Conservation (phyloP, 2,888 invertebrate genomes). For the Iselma pallidipennis region DNA sequence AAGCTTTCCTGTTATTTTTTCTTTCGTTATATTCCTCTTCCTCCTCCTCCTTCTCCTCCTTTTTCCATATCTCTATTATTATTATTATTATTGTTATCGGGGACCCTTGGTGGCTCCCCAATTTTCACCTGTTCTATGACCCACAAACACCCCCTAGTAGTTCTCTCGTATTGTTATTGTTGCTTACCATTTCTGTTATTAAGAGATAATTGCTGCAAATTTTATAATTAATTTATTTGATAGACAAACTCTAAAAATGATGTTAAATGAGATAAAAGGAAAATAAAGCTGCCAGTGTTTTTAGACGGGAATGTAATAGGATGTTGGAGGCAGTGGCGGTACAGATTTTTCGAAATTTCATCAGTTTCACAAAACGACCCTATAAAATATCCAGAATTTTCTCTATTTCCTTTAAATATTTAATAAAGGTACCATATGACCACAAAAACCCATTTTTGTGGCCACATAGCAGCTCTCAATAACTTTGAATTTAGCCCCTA, state of each 20-base stretch:
- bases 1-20: slow-evolving; percentile 1
- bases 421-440: no score
- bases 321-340: background rate
- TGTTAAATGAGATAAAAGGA: background rate
- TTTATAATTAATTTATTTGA: background rate
- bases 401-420: no score
- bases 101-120: background rate
- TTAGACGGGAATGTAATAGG: background rate
- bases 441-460: no score
- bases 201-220: background rate
- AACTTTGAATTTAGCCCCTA: no score
- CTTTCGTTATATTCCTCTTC: background rate
- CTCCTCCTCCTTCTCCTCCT: background rate
- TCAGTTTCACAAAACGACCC: no score
- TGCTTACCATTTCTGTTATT: no score
- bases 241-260: background rate
- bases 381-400: no score
- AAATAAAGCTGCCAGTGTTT: background rate
- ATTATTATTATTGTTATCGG: background rate
- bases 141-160: no score
- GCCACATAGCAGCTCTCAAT: no score
- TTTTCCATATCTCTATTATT: background rate
- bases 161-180: no score
- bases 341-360: no score
- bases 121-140: background rate